A percentile compares a stretch with the other conserved stretches of the same genome.
Evolutionary conservation across 2,113 vertebrate species (phyloP).

Genomic region (Ictidomys tridecemlineatus): DNA sequence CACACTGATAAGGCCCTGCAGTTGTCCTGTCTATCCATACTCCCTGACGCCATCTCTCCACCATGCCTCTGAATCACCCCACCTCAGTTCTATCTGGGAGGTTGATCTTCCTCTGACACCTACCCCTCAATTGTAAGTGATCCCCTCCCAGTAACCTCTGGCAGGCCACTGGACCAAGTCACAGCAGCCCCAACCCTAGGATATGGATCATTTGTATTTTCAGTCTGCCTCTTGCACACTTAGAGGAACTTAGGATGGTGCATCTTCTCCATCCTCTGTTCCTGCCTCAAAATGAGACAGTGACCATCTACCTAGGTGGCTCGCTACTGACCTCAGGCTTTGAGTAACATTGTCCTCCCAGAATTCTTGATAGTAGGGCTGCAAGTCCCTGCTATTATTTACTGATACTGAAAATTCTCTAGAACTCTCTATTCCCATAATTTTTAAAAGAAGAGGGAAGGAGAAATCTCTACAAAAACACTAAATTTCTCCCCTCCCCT

Average conservation of each 20-base stretch:
- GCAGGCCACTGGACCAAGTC: background rate
- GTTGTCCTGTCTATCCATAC: background rate
- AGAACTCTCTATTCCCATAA: background rate
- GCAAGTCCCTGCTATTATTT: background rate
- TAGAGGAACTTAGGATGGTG: background rate
- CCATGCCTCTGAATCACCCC: background rate
- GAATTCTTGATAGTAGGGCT: background rate
- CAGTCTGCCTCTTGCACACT: background rate
- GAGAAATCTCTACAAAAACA: background rate
- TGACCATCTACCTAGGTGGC: background rate
- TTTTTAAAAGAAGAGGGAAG: background rate
- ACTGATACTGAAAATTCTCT: background rate
- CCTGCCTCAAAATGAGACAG: background rate
- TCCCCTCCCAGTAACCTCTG: background rate
- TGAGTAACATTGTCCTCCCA: background rate
- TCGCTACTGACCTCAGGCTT: background rate
- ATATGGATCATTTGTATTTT: background rate
- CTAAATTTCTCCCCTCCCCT: background rate
- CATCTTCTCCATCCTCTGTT: background rate
- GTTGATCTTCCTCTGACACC: background rate
- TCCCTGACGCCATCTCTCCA: background rate
- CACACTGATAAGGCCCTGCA: background rate
- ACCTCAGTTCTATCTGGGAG: background rate
- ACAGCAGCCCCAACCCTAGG: background rate
- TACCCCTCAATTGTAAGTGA: background rate